Evolutionary conservation across 2,797 vertebrate species (phyloP).

Genomic region (Hybognathus amarus): DNA sequence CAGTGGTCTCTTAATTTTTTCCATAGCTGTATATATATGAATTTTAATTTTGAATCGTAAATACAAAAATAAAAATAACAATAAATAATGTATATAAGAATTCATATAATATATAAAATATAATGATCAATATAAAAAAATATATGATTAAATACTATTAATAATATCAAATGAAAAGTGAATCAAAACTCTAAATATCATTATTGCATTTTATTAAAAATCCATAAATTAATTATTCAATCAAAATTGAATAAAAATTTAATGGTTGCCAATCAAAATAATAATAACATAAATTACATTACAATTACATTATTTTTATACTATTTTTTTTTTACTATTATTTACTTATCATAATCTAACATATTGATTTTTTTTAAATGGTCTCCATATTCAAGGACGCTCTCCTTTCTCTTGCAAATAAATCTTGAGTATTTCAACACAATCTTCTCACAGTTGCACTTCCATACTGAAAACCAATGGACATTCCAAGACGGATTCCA

Average conservation of each 20-base stretch:
- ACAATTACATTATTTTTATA: background rate
- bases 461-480: background rate
- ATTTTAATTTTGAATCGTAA: background rate
- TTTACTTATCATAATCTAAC: background rate
- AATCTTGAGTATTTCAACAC: background rate
- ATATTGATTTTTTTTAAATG: background rate
- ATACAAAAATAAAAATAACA: background rate
- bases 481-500: background rate
- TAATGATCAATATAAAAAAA: background rate
- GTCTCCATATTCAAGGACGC: background rate
- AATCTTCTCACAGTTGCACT: background rate
- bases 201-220: background rate
- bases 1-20: too few species aligned
- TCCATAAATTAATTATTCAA: background rate
- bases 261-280: background rate
- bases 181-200: background rate
- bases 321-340: background rate
- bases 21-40: too few species aligned
- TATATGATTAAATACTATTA: background rate
- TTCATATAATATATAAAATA: background rate
- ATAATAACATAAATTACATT: background rate
- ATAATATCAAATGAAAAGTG: background rate
- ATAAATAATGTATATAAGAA: background rate
- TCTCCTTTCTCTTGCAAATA: background rate
- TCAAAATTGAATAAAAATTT: too few species aligned